Evolutionary conservation across 2,797 vertebrate species (phyloP).

Genomic region (Lithobates pipiens): DNA sequence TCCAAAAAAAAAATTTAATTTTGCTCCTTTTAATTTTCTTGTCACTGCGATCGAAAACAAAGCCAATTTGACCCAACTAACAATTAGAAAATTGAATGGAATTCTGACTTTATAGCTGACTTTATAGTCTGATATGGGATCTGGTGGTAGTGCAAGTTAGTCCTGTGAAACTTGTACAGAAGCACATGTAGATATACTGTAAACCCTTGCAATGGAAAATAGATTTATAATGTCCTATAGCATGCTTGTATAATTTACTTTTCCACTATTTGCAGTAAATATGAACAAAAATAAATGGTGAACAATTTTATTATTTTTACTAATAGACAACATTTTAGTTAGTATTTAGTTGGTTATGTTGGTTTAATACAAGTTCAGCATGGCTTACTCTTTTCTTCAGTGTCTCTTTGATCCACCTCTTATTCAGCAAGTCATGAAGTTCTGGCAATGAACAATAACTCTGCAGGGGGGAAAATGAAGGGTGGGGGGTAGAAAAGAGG

Average conservation of each 20-base stretch:
- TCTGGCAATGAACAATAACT: constrained; percentile 54
- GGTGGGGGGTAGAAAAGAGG: constrained; percentile 40
- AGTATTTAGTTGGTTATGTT: background rate
- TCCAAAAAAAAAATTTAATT: too few relatives aligned
- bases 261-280: background rate
- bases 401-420: constrained; percentile 37
- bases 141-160: background rate
- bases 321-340: background rate
- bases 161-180: background rate
- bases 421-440: constrained; percentile 56
- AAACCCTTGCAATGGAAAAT: background rate
- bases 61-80: too few relatives aligned
- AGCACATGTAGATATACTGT: background rate
- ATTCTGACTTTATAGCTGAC: too few relatives aligned
- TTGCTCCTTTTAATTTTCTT: too few relatives aligned
- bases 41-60: too few relatives aligned
- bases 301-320: background rate
- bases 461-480: constrained; percentile 33
- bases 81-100: too few relatives aligned
- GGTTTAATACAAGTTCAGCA: constrained; percentile 32
- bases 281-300: background rate
- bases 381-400: constrained; percentile 40
- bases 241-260: background rate
- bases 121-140: background rate
- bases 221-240: background rate